Percentiles rank a stretch among this genome's conserved stretches.
phyloP scores from a whole-genome alignment of 2,888 invertebrate genomes.

The Apodemia mormo region DNA sequence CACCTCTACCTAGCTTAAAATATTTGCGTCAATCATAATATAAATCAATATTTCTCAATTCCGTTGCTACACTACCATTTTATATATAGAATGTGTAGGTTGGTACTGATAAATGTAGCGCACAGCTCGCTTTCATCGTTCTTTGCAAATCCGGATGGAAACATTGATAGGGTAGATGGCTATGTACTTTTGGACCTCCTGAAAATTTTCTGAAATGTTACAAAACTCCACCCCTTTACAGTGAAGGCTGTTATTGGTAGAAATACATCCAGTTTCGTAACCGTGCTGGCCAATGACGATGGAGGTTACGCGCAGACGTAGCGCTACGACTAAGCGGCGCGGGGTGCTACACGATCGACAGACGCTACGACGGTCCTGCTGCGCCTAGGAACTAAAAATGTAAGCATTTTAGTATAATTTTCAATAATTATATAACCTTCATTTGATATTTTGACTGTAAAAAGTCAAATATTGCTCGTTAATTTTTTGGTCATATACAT shows the following conservation, averaged over 20 bases:
- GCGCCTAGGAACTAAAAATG: constrained; percentile 72
- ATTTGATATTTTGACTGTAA: constrained; percentile 8
- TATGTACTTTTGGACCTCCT: constrained; percentile 62
- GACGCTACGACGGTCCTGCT: constrained; percentile 71
- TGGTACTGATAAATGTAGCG: constrained; percentile 7
- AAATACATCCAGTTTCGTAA: constrained; percentile 57
- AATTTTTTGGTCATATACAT: neutral
- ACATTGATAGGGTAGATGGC: constrained; percentile 52
- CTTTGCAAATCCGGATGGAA: constrained; percentile 49
- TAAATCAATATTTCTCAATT: too few species aligned
- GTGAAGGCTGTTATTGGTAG: constrained; percentile 62
- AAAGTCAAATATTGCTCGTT: neutral
- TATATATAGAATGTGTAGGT: neutral
- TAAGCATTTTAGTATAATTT: constrained; percentile 41
- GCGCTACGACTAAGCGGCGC: constrained; percentile 60
- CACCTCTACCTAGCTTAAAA: too few species aligned
- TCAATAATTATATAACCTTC: constrained; percentile 20
- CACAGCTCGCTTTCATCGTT: constrained; percentile 19
- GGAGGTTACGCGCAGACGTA: constrained; percentile 74
- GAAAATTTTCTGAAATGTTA: constrained; percentile 77
- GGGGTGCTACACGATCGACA: constrained; percentile 72
- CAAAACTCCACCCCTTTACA: constrained; percentile 72
- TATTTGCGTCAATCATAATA: too few species aligned
- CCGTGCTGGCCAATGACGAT: constrained; percentile 63
- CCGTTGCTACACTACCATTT: neutral